Base-by-base conservation (phyloP, 2,113 vertebrate genomes). In the Hystrix brachyura region DNA sequence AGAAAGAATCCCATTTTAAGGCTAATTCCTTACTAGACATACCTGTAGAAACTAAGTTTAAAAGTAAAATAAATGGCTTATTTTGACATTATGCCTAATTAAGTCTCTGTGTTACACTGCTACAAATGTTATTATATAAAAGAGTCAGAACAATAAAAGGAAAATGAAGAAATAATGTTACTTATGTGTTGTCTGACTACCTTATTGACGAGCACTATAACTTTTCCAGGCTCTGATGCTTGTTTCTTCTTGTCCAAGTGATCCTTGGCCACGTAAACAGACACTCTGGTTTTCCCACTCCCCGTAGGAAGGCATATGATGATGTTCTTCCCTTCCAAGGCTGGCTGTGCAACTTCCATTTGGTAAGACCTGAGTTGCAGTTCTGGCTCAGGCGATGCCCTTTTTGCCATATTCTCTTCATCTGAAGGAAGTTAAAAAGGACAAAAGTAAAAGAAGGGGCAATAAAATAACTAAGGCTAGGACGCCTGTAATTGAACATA, bases 271-370 rank as follows among this genome's bases (percentile, higher is more conserved):
- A 99, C 99, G 96, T 99, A 99, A 96, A 99, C 99, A 5, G 99
- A 99, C 57, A 99, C 99, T 97, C 99, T 98, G 95, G 99, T 99
- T 99, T 99, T 99, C 97, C 99, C 99, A 87, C 99, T 99, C 98
- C 99, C 99, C 69, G 99, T 99, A 5, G 99, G 99, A 82, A 99
- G 99, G 98, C 99, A 99, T 97, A 99, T 98, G 81, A 99, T 99
- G 97, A 99, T 98, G 98, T 99, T 99, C 97, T 99, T 99, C 87
- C 99, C 99, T 94, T 99, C 98, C 97, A 99, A 96, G 83, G 99
- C 99, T 92, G 99, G 99, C 65, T 95, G 97, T 59, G 99, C 99
- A 17, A 99, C 99, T 86, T 99, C 99, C 98, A 98, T 98, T 98
- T 99, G 99, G 98, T 99, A 99, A 97, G 99, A 98, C 93, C 99